Conservation (phyloP, 37 sponge, comb jelly and placozoan species). For the Hexactinellida sp. region DNA sequence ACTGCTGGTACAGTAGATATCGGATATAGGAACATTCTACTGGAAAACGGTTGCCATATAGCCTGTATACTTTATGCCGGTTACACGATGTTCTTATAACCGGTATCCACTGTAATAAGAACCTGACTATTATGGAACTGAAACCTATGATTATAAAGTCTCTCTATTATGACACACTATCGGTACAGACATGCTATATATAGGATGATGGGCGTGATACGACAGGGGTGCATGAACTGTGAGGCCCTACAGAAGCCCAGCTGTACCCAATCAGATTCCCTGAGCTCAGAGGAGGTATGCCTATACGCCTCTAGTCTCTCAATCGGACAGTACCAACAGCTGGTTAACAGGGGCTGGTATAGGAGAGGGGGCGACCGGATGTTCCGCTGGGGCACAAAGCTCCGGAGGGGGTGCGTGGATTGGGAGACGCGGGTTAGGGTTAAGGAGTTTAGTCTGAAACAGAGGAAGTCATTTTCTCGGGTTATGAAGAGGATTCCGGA, state of each 20-base stretch:
- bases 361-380: constrained; percentile 83
- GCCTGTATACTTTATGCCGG: too few relatives aligned
- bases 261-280: constrained; percentile 1
- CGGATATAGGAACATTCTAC: too few relatives aligned
- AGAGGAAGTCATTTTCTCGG: constrained; percentile 43
- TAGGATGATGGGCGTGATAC: neutral
- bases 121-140: too few relatives aligned
- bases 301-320: constrained; percentile 50
- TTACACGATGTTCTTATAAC: too few relatives aligned
- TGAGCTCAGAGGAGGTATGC: constrained; percentile 55
- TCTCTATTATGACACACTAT: too few relatives aligned
- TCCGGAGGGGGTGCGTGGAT: constrained; percentile 16
- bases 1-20: too few relatives aligned
- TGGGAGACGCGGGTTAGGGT: constrained; percentile 73
- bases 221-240: neutral
- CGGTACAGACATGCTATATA: neutral
- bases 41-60: too few relatives aligned
- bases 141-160: too few relatives aligned
- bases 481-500: constrained; percentile 45
- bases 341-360: constrained; percentile 76
- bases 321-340: constrained; percentile 56
- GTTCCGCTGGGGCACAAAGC: constrained; percentile 42
- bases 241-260: neutral
- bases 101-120: too few relatives aligned
- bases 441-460: constrained; percentile 33